Evolutionary conservation across 2,888 invertebrate species (phyloP).

Genomic region (Drosophila eohydei): DNA sequence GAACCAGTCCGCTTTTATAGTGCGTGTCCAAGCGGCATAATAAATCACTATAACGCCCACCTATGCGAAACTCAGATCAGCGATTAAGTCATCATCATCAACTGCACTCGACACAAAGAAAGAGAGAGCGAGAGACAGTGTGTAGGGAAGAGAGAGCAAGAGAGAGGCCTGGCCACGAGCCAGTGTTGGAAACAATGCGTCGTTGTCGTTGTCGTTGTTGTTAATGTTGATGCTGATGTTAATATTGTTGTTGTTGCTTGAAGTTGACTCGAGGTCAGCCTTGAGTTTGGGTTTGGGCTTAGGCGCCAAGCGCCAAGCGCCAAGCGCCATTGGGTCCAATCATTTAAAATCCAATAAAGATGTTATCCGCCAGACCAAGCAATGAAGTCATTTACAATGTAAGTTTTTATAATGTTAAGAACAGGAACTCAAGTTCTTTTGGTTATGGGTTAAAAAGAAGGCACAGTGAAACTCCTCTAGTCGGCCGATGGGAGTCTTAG

Average conservation of each 20-base stretch:
- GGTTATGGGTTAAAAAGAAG: background rate
- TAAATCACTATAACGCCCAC: constrained; percentile 73
- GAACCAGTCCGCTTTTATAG: constrained; percentile 55
- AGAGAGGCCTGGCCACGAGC: constrained; percentile 38
- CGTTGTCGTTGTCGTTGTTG: constrained; percentile 42
- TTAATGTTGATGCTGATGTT: constrained; percentile 25
- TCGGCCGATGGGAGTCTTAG: too few relatives aligned
- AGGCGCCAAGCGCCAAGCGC: constrained; percentile 25
- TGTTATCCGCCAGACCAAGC: constrained; percentile 40
- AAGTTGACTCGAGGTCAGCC: constrained; percentile 59
- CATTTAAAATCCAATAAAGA: constrained; percentile 54
- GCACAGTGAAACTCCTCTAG: background rate
- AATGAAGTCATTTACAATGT: constrained; percentile 65
- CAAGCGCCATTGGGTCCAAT: constrained; percentile 42
- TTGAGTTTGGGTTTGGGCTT: constrained; percentile 24
- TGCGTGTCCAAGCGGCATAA: constrained; percentile 70
- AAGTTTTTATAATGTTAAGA: constrained; percentile 22
- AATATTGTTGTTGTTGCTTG: constrained; percentile 18
- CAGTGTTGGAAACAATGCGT: constrained; percentile 61
- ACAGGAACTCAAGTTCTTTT: background rate
- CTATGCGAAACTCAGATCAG: constrained; percentile 56
- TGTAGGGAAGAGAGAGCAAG: background rate
- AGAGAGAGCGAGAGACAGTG: constrained; percentile 15
- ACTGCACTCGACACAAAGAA: constrained; percentile 31
- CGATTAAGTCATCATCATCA: constrained; percentile 74